A percentile compares a stretch with the other conserved stretches of the same genome.
Conservation (phyloP, 2,797 vertebrate species). For the Holocentrus rufus region DNA sequence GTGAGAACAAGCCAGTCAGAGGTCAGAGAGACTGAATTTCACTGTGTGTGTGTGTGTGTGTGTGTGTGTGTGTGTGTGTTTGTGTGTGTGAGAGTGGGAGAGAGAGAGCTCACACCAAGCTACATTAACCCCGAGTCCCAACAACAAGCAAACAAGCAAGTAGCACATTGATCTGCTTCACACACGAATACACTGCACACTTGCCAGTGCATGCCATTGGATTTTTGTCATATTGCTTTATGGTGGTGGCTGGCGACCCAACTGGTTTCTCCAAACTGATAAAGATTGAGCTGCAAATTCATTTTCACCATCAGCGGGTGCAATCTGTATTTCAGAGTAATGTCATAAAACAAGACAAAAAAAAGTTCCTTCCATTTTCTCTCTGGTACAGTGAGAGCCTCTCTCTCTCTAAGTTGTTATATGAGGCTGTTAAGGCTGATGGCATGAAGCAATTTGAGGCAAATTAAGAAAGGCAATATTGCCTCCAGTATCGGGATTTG, state of each 20-base stretch:
- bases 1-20: conserved; percentile 22
- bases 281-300: background rate
- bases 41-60: background rate
- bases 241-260: conserved; percentile 2
- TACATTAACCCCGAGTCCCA: conserved; percentile 7
- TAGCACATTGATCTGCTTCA: background rate
- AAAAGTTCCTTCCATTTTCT: too few relatives aligned
- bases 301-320: background rate
- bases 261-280: conserved; percentile 9
- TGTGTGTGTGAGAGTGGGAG: background rate
- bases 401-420: too few relatives aligned
- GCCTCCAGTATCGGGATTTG: too few relatives aligned
- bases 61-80: background rate
- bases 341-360: too few relatives aligned
- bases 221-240: background rate
- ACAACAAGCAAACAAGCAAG: conserved; percentile 20
- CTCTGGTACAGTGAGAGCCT: too few relatives aligned
- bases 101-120: background rate
- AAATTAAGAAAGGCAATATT: too few relatives aligned
- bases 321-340: too few relatives aligned
- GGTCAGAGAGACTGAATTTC: conserved; percentile 50
- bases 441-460: too few relatives aligned
- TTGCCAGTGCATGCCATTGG: conserved; percentile 1
- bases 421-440: too few relatives aligned
- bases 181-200: background rate